These are phyloP conservation scores for Tauraco hartlaubi DNA, from an alignment of 2,797 vertebrate genomes.

Conservation along the genomic window DNA sequence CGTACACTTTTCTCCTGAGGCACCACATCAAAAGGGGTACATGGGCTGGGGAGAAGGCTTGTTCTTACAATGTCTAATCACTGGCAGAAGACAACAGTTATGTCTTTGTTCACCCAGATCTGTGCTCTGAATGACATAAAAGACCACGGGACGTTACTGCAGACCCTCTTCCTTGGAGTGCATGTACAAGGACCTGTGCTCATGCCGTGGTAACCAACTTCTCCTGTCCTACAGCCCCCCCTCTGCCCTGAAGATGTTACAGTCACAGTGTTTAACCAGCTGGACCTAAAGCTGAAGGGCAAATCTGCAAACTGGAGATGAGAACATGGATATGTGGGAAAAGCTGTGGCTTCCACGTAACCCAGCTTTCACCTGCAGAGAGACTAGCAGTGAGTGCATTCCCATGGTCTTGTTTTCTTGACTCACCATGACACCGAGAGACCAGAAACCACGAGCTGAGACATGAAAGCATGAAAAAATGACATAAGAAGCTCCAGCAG, in stretches of 20 bases:
- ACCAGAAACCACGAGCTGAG: fast-evolving
- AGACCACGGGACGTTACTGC: fast-evolving
- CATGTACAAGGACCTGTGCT: not conserved
- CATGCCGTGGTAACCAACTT: fast-evolving
- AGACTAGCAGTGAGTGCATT: not conserved
- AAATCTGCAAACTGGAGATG: not conserved
- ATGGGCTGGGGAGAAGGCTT: not conserved
- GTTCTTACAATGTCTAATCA: not conserved
- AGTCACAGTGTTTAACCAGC: not conserved
- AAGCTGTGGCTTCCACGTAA: not conserved
- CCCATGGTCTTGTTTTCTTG: not conserved
- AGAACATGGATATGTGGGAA: not conserved
- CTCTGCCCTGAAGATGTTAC: not conserved
- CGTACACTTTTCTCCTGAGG: fast-evolving
- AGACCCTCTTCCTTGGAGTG: not conserved
- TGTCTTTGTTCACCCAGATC: not conserved
- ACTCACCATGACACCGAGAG: not conserved
- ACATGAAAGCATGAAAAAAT: not conserved
- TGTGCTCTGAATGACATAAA: not conserved
- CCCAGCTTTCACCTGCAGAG: not conserved
- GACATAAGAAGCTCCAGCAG: not conserved
- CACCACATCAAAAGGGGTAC: not conserved
- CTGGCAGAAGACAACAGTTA: not conserved
- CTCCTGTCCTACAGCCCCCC: not conserved
- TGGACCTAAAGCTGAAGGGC: not conserved